Conservation (phyloP, 2,888 invertebrate species). For the Trissolcus brochymenae region DNA sequence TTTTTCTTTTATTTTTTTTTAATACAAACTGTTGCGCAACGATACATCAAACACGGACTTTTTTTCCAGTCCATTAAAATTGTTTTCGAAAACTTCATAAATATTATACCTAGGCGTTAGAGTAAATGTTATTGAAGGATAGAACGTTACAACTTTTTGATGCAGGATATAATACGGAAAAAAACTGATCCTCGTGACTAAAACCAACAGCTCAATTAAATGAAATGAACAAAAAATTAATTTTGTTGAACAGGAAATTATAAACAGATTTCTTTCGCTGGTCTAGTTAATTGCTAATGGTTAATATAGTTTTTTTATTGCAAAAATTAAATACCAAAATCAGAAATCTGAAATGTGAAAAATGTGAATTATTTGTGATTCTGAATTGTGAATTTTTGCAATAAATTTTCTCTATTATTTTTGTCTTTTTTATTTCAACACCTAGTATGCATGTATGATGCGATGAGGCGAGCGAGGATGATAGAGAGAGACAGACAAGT, state of each 20-base stretch:
- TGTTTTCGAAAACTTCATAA: conserved; percentile 15
- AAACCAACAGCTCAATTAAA: no score
- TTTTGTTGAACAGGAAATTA: no score
- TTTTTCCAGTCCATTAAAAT: conserved; percentile 9
- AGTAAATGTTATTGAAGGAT: no score
- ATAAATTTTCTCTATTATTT: neutral
- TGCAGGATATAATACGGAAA: no score
- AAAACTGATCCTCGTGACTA: no score
- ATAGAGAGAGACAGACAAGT: conserved; percentile 44
- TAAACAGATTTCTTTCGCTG: no score
- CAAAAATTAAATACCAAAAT: neutral
- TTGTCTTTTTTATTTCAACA: conserved; percentile 17
- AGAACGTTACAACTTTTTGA: neutral
- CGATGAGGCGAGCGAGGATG: conserved; percentile 39
- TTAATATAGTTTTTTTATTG: no score
- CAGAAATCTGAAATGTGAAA: no score
- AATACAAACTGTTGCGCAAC: conserved; percentile 25
- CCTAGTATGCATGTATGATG: conserved; percentile 39
- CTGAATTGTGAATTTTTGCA: neutral
- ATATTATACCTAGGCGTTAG: conserved; percentile 6
- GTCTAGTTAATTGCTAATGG: no score
- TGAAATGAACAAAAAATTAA: no score
- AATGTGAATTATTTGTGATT: neutral
- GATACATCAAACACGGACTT: conserved; percentile 17
- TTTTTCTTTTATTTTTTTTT: conserved; percentile 10